Conservation (phyloP, 2,888 invertebrate species). For the Cantharis flavilabris region DNA sequence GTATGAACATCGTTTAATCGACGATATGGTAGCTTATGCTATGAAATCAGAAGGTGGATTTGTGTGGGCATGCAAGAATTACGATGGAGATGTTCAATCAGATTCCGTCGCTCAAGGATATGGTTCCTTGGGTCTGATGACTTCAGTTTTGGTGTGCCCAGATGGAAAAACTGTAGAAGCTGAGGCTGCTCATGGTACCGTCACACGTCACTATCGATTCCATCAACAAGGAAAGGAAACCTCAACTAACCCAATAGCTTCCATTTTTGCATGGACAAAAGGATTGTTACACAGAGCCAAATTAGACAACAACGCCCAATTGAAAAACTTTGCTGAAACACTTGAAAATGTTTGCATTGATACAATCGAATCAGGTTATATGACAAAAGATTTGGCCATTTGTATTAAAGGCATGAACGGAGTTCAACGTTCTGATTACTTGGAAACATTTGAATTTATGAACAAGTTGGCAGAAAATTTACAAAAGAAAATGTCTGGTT, state of each 20-base stretch:
- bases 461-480: conserved; percentile 93
- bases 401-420: conserved; percentile 93
- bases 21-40: conserved; percentile 98
- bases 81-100: conserved; percentile 98
- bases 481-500: conserved; percentile 59
- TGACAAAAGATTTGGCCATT: conserved; percentile 99
- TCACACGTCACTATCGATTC: conserved; percentile 86
- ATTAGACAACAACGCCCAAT: conserved; percentile 79
- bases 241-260: conserved; percentile 98
- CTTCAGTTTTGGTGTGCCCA: conserved; percentile 93
- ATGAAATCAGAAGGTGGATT: conserved; percentile 99
- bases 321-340: conserved; percentile 81
- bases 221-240: conserved; percentile 96
- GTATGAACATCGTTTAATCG: conserved; percentile 98
- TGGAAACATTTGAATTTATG: conserved; percentile 97
- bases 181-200: conserved; percentile 98
- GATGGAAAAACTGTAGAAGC: conserved; percentile 98
- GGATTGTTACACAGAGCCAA: conserved; percentile 94
- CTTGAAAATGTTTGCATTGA: conserved; percentile 91
- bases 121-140: conserved; percentile 97
- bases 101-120: conserved; percentile 98
- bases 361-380: conserved; percentile 91
- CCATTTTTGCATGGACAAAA: conserved; percentile 98
- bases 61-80: conserved; percentile 99
- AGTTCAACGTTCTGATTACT: conserved; percentile 79